Base-by-base conservation (phyloP, 1,140 invertebrate species). In the Lordiphosa stackelbergi region DNA sequence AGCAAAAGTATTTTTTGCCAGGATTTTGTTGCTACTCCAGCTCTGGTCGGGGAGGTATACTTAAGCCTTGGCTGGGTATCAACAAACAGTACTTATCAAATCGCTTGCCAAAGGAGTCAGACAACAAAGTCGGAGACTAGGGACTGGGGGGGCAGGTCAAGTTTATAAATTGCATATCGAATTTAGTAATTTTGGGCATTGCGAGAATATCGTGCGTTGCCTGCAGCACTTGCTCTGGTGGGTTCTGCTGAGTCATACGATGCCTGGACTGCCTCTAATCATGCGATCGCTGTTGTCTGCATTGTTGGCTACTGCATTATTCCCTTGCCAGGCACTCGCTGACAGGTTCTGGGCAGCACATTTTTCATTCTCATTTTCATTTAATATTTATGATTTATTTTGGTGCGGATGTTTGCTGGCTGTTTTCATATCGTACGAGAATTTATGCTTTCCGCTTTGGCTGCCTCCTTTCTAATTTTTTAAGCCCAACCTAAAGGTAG, bases 311-410 rank as follows among this genome's bases (percentile, higher is more conserved):
- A 55, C 56, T 77, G 57, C 66, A 73, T 78, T 79, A 70, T 74
- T 54, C 65, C 22, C 38, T 12, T 31, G 43, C 43, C 7, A 7
- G 16, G 34, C 48, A 35, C 42, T 40, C 41, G 61, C 56, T 58
- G 11, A 19, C 28, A 31, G 28, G 28, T 31, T 31, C 28, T 31
- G 28, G 55, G 31, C 57, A 57, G 74, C 65, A 78, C 69, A 78
- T 78, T 31, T 31, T 31, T 31, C 28, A 31, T 79, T 79, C 81
- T 79, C 75, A 81, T 77, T 77, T 81, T 79, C 74, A 79, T 83
- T 83, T 83, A 77, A 84, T 83, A 83, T 83, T 77, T 83, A 83
- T 81, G 75, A 83, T 81, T 77, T 81, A 81, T 81, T 81, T 83
- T 65, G 83, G 75, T 81, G 75, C 77, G 75, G 71, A 77, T 81